Evolutionary conservation across 2,888 invertebrate species (phyloP).

Genomic region (Diploptera punctata): DNA sequence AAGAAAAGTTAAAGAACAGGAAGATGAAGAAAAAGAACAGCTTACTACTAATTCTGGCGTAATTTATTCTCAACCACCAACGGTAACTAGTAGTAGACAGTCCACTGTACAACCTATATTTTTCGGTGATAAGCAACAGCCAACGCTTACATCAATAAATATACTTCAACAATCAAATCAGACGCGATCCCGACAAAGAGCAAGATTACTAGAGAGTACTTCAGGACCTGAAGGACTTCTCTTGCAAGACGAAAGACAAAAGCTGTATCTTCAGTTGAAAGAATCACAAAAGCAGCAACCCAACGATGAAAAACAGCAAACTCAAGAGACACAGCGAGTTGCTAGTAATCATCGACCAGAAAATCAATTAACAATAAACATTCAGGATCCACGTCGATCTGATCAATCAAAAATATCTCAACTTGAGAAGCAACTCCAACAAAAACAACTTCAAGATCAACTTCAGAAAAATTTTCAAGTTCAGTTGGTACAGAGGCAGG

Average conservation of each 20-base stretch:
- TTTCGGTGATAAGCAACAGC: not conserved
- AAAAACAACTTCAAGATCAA: slow-evolving; percentile 76
- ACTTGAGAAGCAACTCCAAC: slow-evolving; percentile 25
- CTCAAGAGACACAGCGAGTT: not conserved
- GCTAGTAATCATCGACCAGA: not conserved
- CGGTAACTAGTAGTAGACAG: not conserved
- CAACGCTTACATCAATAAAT: not conserved
- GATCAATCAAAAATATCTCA: not conserved
- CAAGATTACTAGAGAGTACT: not conserved
- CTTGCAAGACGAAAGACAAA: slow-evolving; percentile 32
- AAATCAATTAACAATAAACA: not conserved
- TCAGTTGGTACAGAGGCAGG: slow-evolving; percentile 63
- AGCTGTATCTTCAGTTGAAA: slow-evolving; percentile 32
- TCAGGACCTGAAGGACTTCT: slow-evolving; percentile 12
- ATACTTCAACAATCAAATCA: not conserved
- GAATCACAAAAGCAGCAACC: slow-evolving; percentile 18
- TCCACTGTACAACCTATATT: too few species aligned
- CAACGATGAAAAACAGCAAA: not conserved
- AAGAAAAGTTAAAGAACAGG: not conserved
- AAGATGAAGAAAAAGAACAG: not conserved
- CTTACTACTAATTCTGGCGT: not conserved
- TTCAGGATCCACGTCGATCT: not conserved
- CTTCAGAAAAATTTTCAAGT: slow-evolving; percentile 59
- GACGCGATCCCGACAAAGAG: not conserved
- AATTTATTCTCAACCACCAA: not conserved